Conservation (phyloP, 2,113 vertebrate genomes). For the Saguinus imperator region DNA sequence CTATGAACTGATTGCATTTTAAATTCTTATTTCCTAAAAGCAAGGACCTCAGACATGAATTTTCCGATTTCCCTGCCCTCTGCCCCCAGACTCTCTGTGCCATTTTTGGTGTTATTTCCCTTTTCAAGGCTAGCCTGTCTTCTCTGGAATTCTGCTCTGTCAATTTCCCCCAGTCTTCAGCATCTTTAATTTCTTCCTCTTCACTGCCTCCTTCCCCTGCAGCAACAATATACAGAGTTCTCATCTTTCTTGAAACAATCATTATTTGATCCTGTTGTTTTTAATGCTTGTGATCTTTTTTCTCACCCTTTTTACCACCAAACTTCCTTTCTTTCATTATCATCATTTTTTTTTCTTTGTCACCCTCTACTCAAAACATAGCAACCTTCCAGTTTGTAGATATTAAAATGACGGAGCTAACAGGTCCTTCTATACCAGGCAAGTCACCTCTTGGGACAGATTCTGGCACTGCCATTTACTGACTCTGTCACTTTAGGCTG, state of each 20-base stretch:
- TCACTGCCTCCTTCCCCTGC: constrained; percentile 15
- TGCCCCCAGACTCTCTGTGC: neutral
- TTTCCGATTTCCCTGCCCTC: neutral
- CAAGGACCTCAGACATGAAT: neutral
- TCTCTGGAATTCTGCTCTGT: neutral
- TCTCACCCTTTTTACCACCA: neutral
- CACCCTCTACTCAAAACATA: neutral
- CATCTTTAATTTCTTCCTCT: constrained; percentile 16
- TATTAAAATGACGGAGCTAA: neutral
- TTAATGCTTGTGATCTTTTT: neutral
- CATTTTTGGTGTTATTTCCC: neutral
- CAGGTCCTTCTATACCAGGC: neutral
- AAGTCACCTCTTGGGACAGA: neutral
- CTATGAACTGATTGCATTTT: neutral
- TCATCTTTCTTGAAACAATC: constrained; percentile 45
- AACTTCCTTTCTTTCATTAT: neutral
- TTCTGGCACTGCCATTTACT: neutral
- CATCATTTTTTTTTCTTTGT: neutral
- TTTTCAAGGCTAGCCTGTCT: neutral
- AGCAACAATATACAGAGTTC: neutral
- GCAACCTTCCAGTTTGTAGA: neutral
- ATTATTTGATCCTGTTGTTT: constrained; percentile 4
- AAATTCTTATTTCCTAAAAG: constrained; percentile 1
- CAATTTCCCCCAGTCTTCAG: neutral
- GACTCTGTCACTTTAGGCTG: neutral